phyloP scores from a whole-genome alignment of 1,140 invertebrate genomes.

The Conus betulinus region DNA sequence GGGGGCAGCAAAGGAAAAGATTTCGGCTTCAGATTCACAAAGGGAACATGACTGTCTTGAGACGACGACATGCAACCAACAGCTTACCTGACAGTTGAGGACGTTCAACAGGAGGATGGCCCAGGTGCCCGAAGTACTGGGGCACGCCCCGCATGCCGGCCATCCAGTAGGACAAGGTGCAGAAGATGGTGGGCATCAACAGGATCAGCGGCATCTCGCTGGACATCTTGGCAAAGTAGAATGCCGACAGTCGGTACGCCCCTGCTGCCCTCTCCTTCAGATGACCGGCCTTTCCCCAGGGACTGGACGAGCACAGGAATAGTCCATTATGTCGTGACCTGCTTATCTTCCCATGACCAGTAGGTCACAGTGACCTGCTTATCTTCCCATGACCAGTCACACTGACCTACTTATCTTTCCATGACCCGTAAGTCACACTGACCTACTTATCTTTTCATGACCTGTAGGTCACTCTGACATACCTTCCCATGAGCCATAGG shows the following conservation, averaged over 20 bases:
- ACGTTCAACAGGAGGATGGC: conserved; percentile 86
- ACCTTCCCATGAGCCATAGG: no score
- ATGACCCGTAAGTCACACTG: no score
- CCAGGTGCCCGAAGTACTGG: conserved; percentile 83
- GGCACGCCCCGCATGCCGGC: conserved; percentile 78
- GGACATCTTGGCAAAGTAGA: conserved; percentile 90
- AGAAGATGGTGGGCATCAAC: conserved; percentile 81
- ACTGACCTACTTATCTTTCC: no score
- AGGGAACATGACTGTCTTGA: no score
- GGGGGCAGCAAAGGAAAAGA: no score
- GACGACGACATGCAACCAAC: neutral
- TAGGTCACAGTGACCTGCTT: no score
- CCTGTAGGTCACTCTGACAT: no score
- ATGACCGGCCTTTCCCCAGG: conserved; percentile 89
- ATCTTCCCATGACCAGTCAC: no score
- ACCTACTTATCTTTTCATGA: no score
- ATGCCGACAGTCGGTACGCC: conserved; percentile 88
- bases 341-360: no score
- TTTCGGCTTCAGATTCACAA: no score
- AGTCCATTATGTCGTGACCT: no score
- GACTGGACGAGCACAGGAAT: conserved; percentile 78
- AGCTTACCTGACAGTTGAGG: conserved; percentile 83
- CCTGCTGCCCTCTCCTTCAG: conserved; percentile 89
- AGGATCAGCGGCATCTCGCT: conserved; percentile 88
- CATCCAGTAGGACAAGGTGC: conserved; percentile 87